Evolutionary conservation across 2,797 vertebrate genomes (phyloP).

Genomic region (Yasuhikotakia modesta): DNA sequence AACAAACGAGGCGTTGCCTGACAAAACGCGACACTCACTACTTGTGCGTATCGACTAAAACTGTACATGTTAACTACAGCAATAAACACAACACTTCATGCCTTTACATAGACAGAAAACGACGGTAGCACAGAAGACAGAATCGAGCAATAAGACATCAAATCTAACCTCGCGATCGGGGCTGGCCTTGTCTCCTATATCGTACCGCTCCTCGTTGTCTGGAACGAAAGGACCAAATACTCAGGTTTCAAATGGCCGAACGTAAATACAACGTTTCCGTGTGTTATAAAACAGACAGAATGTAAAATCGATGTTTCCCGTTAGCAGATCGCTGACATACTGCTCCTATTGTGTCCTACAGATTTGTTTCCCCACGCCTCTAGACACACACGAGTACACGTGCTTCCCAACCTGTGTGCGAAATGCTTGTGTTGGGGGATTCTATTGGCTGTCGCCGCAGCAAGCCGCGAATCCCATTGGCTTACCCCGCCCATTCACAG

Average conservation of each 20-base stretch:
- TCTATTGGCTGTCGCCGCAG: slow-evolving; percentile 44
- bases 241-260: no score
- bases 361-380: slow-evolving; percentile 35
- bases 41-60: not conserved
- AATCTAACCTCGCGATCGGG: not conserved
- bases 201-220: not conserved
- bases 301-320: not conserved
- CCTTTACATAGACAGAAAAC: not conserved
- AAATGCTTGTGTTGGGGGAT: not conserved
- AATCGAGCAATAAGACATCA: not conserved
- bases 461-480: slow-evolving; percentile 7
- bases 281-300: not conserved
- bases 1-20: not conserved
- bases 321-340: not conserved
- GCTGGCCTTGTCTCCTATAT: slow-evolving; percentile 5
- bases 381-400: slow-evolving; percentile 60
- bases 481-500: slow-evolving; percentile 38
- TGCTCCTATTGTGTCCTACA: slow-evolving; percentile 32
- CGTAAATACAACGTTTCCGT: not conserved
- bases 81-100: not conserved
- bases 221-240: not conserved
- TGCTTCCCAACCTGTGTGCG: slow-evolving; percentile 39
- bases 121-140: not conserved
- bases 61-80: not conserved
- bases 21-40: not conserved